Percentiles rank a stretch among this genome's conserved stretches.
Evolutionary conservation across 2,888 invertebrate genomes (phyloP).

Genomic region (Digitonthophagus gazella): DNA sequence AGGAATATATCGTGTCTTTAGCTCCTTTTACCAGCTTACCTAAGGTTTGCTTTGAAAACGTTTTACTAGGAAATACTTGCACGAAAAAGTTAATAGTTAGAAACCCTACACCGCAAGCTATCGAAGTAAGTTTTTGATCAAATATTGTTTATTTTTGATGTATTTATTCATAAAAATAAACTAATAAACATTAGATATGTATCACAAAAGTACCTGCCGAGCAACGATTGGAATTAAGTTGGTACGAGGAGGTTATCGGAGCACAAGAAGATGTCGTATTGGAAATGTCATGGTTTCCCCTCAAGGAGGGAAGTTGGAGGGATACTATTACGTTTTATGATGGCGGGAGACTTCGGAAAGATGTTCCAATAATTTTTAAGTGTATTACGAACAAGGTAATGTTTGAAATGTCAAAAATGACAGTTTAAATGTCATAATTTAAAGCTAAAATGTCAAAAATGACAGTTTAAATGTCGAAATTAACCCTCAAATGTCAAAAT

Average conservation of each 20-base stretch:
- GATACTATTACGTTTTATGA: slow-evolving; percentile 63
- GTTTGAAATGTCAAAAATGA: neutral
- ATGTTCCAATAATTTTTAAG: slow-evolving; percentile 64
- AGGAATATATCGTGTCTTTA: slow-evolving; percentile 56
- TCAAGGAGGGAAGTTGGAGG: slow-evolving; percentile 58
- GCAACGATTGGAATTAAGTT: slow-evolving; percentile 58
- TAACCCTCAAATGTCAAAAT: too few relatives aligned
- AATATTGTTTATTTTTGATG: slow-evolving; percentile 1
- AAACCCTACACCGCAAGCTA: slow-evolving; percentile 56
- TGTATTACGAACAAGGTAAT: slow-evolving; percentile 49
- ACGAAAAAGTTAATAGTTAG: slow-evolving; percentile 57
- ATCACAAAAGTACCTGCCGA: slow-evolving; percentile 59
- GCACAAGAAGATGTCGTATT: slow-evolving; percentile 57
- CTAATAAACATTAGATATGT: slow-evolving; percentile 54
- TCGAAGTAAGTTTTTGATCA: slow-evolving; percentile 50
- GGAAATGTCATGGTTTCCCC: slow-evolving; percentile 65
- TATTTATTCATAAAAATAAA: slow-evolving; percentile 42
- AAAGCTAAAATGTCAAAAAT: neutral
- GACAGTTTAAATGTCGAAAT: too few relatives aligned
- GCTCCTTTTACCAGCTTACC: slow-evolving; percentile 68
- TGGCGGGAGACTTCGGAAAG: slow-evolving; percentile 63
- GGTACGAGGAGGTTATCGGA: slow-evolving; percentile 56
- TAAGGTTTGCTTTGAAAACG: slow-evolving; percentile 67
- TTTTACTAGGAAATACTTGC: slow-evolving; percentile 58
- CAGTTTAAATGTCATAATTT: too few relatives aligned